phyloP scores from a whole-genome alignment of 2,113 vertebrate species.

The Lonchura striata region DNA sequence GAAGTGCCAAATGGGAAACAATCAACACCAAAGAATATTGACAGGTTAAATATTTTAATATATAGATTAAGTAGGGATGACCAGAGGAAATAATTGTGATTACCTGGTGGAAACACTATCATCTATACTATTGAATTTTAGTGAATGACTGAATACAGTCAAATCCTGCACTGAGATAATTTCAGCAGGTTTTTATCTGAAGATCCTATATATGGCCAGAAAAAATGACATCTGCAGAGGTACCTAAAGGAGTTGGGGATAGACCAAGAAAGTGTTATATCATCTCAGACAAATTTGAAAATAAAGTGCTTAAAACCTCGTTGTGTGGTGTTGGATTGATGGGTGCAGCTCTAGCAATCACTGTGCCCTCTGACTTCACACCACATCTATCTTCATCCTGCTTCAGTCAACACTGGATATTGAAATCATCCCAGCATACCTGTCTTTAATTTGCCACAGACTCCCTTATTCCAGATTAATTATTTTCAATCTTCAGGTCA shows the following conservation, averaged over 20 bases:
- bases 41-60: not conserved
- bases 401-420: not conserved
- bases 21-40: not conserved
- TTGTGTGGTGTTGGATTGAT: not conserved
- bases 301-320: not conserved
- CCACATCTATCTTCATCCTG: not conserved
- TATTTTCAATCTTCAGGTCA: not conserved
- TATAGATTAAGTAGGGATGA: not conserved
- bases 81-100: not conserved
- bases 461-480: constrained; percentile 14
- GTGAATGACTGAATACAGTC: not conserved
- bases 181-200: not conserved
- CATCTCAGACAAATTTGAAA: not conserved
- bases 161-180: not conserved
- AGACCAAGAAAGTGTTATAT: not conserved
- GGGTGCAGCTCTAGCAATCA: not conserved
- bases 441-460: constrained; percentile 1
- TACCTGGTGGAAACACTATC: not conserved
- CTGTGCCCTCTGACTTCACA: not conserved
- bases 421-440: not conserved
- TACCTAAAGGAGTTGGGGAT: not conserved
- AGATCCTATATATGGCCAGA: not conserved
- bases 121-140: not conserved
- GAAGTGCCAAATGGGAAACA: not conserved
- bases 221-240: not conserved